Percentiles rank a stretch among this genome's conserved stretches.
These are phyloP conservation scores for Coregonus ussuriensis DNA, from an alignment of 2,797 vertebrate genomes.

Conservation along the genomic window DNA sequence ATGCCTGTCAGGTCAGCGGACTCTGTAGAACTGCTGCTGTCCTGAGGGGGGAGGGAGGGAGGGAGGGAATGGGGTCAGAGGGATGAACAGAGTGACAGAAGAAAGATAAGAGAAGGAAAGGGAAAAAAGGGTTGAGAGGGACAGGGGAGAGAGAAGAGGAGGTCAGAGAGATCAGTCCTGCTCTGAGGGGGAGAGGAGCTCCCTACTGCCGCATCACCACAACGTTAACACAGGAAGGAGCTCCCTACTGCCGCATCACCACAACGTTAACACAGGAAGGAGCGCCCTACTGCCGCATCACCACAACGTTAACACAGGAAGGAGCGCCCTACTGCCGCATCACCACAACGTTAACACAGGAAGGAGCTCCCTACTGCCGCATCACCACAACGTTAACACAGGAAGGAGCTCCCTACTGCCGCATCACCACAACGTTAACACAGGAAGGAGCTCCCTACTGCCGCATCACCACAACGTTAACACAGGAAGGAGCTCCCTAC, in stretches of 20 bases:
- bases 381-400: constrained; percentile 12
- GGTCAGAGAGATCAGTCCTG: constrained; percentile 12
- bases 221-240: constrained; percentile 45
- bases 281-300: too few relatives aligned
- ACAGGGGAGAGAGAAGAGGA: too few relatives aligned
- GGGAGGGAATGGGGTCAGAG: background rate
- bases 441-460: too few relatives aligned
- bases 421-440: too few relatives aligned
- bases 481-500: constrained; percentile 7
- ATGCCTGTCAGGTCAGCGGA: constrained; percentile 89
- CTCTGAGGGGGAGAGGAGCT: constrained; percentile 27
- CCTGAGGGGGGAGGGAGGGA: constrained; percentile 70
- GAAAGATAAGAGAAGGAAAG: too few relatives aligned
- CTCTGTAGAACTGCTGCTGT: constrained; percentile 79
- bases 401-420: constrained; percentile 42
- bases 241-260: background rate
- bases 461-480: too few relatives aligned
- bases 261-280: too few relatives aligned
- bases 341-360: constrained; percentile 31
- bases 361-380: constrained; percentile 54
- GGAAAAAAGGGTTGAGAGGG: too few relatives aligned
- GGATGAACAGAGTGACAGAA: constrained; percentile 3
- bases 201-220: constrained; percentile 1
- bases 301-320: too few relatives aligned
- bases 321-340: constrained; percentile 11